These are phyloP conservation scores for Charadrius vociferus DNA, from an alignment of 2,113 vertebrate genomes.

Conservation along the genomic window DNA sequence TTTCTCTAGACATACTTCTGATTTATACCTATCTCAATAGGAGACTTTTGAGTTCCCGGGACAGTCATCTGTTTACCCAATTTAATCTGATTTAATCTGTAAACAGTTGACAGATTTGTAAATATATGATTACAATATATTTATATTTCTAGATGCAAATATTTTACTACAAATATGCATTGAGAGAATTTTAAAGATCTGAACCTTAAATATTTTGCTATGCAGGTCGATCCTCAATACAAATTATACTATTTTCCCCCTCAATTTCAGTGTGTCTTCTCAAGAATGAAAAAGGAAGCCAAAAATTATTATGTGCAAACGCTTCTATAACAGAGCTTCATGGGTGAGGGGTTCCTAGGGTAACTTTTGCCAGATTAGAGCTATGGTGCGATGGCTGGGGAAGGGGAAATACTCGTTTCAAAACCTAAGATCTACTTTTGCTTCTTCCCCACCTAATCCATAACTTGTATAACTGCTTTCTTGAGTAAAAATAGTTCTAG, in stretches of 20 bases:
- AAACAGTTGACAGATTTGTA: background rate
- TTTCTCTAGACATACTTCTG: background rate
- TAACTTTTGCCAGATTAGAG: background rate
- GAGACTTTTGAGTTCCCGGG: background rate
- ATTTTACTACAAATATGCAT: background rate
- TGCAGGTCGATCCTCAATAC: background rate
- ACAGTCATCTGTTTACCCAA: background rate
- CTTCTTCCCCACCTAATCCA: background rate
- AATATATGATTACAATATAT: background rate
- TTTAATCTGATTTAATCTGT: background rate
- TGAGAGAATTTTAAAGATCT: background rate
- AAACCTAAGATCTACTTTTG: background rate
- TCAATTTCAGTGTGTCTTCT: background rate
- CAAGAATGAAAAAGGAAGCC: conserved; percentile 16
- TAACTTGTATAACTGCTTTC: background rate
- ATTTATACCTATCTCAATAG: background rate
- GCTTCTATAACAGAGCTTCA: background rate
- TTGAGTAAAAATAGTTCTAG: background rate
- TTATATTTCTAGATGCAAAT: background rate
- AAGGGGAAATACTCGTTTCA: background rate
- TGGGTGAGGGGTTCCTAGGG: background rate
- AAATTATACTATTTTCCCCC: background rate
- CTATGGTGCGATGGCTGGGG: too few species aligned
- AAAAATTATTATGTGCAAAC: background rate
- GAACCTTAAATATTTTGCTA: background rate